Evolutionary conservation across 2,888 invertebrate genomes (phyloP).

Genomic region (Podotricha telesiphe): DNA sequence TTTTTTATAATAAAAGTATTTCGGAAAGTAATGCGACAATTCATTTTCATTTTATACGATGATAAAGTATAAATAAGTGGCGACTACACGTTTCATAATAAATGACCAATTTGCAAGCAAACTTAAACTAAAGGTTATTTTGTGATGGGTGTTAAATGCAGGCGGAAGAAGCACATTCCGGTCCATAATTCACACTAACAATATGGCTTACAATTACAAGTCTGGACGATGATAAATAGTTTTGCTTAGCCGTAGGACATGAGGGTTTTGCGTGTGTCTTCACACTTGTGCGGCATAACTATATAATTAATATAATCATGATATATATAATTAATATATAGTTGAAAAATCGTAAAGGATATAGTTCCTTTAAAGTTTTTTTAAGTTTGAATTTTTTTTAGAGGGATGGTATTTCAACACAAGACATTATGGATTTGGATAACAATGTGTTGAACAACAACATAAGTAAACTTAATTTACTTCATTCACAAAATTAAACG

Average conservation of each 20-base stretch:
- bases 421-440: not conserved
- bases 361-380: too few relatives aligned
- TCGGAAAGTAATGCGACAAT: not conserved
- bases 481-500: not conserved
- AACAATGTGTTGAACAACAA: not conserved
- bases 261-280: slow-evolving; percentile 55
- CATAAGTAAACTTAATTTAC: not conserved
- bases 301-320: slow-evolving; percentile 32
- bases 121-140: slow-evolving; percentile 46
- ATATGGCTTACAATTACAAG: slow-evolving; percentile 80
- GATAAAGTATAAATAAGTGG: not conserved
- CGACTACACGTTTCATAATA: slow-evolving; percentile 27
- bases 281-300: slow-evolving; percentile 43
- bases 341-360: too few relatives aligned
- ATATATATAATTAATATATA: not conserved
- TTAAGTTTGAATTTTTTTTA: too few relatives aligned
- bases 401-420: not conserved
- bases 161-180: slow-evolving; percentile 69
- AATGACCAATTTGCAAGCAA: slow-evolving; percentile 42
- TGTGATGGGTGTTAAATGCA: slow-evolving; percentile 51
- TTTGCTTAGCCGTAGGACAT: slow-evolving; percentile 71
- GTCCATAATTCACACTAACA: slow-evolving; percentile 78
- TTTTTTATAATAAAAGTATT: not conserved
- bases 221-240: slow-evolving; percentile 79
- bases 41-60: slow-evolving; percentile 7